These are phyloP conservation scores for Phrynocephalus versicolor DNA, from an alignment of 2,113 vertebrate genomes.

Conservation along the genomic window DNA sequence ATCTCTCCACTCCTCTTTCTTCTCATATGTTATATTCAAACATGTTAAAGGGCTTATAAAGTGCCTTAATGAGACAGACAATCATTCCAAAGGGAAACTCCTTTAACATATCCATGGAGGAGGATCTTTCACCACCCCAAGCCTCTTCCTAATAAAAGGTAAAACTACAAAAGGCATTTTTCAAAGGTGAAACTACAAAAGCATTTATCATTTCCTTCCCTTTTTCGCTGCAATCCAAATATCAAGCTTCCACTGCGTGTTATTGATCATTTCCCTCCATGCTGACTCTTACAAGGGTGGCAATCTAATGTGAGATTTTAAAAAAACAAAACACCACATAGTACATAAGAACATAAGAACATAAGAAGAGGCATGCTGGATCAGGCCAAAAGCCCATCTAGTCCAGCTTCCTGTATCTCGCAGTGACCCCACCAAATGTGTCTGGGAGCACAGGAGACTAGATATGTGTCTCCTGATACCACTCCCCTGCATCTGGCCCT, in stretches of 20 bases:
- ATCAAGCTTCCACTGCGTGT: constrained; percentile 46
- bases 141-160: constrained; percentile 45
- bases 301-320: constrained; percentile 45
- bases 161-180: constrained; percentile 37
- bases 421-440: too few species aligned
- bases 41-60: constrained; percentile 36
- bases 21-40: constrained; percentile 22
- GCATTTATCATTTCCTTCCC: constrained; percentile 29
- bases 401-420: too few species aligned
- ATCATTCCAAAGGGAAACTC: constrained; percentile 33
- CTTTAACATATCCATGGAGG: constrained; percentile 45
- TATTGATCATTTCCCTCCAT: constrained; percentile 38
- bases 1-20: background rate
- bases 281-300: constrained; percentile 26
- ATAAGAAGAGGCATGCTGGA: too few species aligned
- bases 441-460: too few species aligned
- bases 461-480: too few species aligned
- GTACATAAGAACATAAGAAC: too few species aligned
- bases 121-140: constrained; percentile 49
- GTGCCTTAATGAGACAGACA: constrained; percentile 54
- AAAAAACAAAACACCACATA: too few species aligned
- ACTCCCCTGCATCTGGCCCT: too few species aligned
- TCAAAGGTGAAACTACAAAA: constrained; percentile 53
- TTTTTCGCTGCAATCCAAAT: constrained; percentile 44
- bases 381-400: too few species aligned